Evolutionary conservation across 1,140 invertebrate genomes (phyloP), one percentile per base, ranked within the genome.

Genomic region (Drosophila punjabiensis): DNA sequence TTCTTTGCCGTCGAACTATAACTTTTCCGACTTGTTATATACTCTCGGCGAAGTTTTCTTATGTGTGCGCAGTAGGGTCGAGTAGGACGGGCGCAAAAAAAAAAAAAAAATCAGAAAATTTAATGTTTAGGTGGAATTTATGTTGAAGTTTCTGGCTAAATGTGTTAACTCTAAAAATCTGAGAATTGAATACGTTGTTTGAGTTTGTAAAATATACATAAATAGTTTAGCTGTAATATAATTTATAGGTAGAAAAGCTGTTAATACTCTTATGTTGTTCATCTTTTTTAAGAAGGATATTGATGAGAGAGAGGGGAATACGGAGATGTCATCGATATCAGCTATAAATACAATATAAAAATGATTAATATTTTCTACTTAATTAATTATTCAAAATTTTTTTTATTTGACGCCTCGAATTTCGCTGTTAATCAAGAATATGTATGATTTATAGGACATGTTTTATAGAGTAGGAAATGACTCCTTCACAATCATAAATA

Each of bases 21-120:
- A 41, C 48, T 70, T 70, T 70, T 67, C 32, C 30, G 47, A 68
- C 64, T 67, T 53, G 32, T 20, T 33, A 50, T 55, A 71, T 71
- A 73, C 69, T 71, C 69, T 39, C n/a, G 69, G 24, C 20, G 11
- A 70, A 70, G 37, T 70, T 69, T 69, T 69, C 33, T 8, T 52
- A 47, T 37, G 39, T 62, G 58, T 30, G 43, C 20, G 20, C 5
- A 7, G 35, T 5, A 47, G 28, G 28, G 43, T 64, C n/a, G 43
- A 30, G 37, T 32, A 16, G 37, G 35, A 33, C 24, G 30, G n/a
- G 20, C 18, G 35, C 4, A 37, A 56, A 53, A 53, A 24, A 37
- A 43, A 32, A 7, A 4, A 10, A 55, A 47, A 14, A 14, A 7
- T 5, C 4, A 24, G 8, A 56, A 24, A 56, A 24, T 56, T 56